phyloP scores from a whole-genome alignment of 2,797 vertebrate genomes.

The Chromis chromis region DNA sequence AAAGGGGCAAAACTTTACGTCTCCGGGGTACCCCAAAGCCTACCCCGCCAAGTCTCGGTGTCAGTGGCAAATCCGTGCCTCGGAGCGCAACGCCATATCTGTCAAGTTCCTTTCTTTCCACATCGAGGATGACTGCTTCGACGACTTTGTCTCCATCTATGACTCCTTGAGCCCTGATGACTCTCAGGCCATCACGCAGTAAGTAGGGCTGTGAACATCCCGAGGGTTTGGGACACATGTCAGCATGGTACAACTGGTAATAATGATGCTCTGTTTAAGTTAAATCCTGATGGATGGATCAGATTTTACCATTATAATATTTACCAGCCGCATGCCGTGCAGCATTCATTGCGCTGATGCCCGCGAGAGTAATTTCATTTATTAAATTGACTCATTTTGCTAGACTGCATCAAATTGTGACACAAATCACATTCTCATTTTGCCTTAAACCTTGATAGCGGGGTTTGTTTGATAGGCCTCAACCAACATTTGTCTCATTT shows the following conservation, averaged over 20 bases:
- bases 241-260: neutral
- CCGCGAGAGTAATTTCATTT: constrained; percentile 1
- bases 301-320: neutral
- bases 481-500: constrained; percentile 60
- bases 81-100: constrained; percentile 56
- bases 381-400: constrained; percentile 16
- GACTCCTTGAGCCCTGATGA: constrained; percentile 85
- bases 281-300: neutral
- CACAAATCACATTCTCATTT: constrained; percentile 32
- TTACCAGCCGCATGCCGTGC: neutral
- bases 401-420: constrained; percentile 25
- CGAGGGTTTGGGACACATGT: neutral
- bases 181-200: constrained; percentile 83
- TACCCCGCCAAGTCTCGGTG: constrained; percentile 77
- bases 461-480: constrained; percentile 58
- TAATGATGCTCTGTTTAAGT: neutral
- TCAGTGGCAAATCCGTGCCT: constrained; percentile 87
- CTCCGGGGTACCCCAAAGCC: constrained; percentile 61
- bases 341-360: neutral
- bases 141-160: constrained; percentile 84
- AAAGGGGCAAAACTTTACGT: constrained; percentile 25
- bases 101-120: constrained; percentile 81
- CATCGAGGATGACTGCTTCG: constrained; percentile 85
- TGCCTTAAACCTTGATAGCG: constrained; percentile 30
- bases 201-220: constrained; percentile 53